phyloP scores from a whole-genome alignment of 2,113 vertebrate species.

The Heteronetta atricapilla region DNA sequence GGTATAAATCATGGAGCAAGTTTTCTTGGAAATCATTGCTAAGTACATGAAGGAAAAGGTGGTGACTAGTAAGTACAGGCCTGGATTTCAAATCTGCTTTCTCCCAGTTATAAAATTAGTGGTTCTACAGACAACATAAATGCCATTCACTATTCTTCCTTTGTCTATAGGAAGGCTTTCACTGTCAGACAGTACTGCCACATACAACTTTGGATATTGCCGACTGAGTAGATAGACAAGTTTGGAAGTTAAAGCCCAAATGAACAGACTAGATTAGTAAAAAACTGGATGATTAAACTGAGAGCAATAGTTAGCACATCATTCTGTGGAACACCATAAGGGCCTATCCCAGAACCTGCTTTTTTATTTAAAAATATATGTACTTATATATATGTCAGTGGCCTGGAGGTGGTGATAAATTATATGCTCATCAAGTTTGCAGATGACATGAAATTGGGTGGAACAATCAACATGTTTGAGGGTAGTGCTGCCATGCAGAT shows the following conservation, averaged over 20 bases:
- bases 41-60: not conserved
- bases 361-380: not conserved
- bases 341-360: not conserved
- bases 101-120: not conserved
- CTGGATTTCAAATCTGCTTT: not conserved
- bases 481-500: not conserved
- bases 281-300: not conserved
- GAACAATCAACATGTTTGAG: not conserved
- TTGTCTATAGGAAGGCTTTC: not conserved
- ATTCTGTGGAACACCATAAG: not conserved
- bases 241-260: not conserved
- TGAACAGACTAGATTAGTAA: not conserved
- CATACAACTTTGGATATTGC: not conserved
- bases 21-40: not conserved
- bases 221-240: not conserved
- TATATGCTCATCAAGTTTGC: not conserved
- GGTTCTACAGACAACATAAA: not conserved
- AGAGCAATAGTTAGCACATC: not conserved
- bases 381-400: not conserved
- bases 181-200: not conserved
- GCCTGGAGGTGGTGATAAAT: not conserved
- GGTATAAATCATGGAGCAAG: not conserved
- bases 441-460: not conserved
- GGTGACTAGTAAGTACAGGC: not conserved
- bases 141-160: no score